Percentiles rank a stretch among this genome's conserved stretches.
Conservation (phyloP, 1,140 invertebrate genomes). For the Drosophila kikkawai region DNA sequence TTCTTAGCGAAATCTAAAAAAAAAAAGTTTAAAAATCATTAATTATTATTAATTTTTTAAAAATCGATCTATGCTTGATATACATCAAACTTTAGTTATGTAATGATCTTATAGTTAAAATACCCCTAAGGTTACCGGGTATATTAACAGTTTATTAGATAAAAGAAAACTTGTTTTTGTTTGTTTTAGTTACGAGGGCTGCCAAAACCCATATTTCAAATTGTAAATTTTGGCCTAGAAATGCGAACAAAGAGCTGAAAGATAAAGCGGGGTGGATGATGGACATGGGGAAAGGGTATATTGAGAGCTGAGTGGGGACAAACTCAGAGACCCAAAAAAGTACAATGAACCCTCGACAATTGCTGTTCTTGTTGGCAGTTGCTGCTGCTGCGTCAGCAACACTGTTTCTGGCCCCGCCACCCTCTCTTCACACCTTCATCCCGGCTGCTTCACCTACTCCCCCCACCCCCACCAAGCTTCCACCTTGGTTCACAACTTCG, state of each 20-base stretch:
- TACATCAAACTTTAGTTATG: no score
- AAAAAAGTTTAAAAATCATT: no score
- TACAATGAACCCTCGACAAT: constrained; percentile 71
- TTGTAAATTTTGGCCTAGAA: constrained; percentile 72
- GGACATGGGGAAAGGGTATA: not conserved
- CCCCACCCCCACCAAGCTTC: not conserved
- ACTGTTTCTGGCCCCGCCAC: constrained; percentile 26
- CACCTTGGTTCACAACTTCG: constrained; percentile 10
- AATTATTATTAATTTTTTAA: no score
- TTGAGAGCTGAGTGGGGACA: not conserved
- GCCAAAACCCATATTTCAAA: constrained; percentile 32
- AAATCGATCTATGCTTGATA: no score
- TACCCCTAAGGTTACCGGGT: not conserved
- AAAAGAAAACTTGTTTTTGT: not conserved
- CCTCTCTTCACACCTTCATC: no score
- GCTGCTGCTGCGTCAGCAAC: constrained; percentile 39
- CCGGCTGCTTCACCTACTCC: no score
- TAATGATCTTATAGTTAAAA: not conserved
- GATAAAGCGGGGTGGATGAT: constrained; percentile 10
- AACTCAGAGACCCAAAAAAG: constrained; percentile 63
- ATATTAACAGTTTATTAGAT: constrained; percentile 2
- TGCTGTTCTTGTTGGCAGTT: constrained; percentile 23
- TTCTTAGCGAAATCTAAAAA: no score
- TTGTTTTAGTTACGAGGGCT: not conserved
- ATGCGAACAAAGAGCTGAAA: constrained; percentile 34